Conservation (phyloP, 2,797 vertebrate genomes). For the Iguana delicatissima region DNA sequence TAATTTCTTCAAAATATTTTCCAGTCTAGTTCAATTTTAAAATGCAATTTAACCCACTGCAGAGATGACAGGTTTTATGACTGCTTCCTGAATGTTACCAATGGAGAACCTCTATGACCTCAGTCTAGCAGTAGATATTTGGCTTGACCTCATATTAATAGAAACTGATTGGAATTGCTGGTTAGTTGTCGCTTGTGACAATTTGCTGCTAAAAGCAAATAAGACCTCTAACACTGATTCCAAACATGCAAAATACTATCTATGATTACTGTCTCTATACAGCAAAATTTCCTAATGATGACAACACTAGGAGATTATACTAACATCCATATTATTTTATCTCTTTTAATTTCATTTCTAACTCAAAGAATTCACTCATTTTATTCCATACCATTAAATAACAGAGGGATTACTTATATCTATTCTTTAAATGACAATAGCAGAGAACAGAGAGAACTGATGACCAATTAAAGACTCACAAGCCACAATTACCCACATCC, state of each 20-base stretch:
- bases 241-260: not conserved
- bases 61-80: not conserved
- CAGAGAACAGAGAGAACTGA: not conserved
- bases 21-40: not conserved
- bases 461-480: not conserved
- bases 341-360: not conserved
- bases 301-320: not conserved
- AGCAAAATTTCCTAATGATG: not conserved
- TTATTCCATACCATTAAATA: not conserved
- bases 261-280: not conserved
- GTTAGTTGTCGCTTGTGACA: not conserved
- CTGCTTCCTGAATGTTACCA: not conserved
- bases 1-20: not conserved
- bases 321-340: not conserved
- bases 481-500: too few species aligned
- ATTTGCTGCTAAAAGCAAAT: not conserved
- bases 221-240: not conserved
- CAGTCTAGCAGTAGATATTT: not conserved
- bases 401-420: not conserved
- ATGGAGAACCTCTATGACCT: not conserved
- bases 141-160: not conserved
- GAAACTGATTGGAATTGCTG: not conserved
- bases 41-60: not conserved
- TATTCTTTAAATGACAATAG: not conserved
- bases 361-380: conserved; percentile 19